These are phyloP conservation scores for Malurus elegans DNA, from an alignment of 2,113 vertebrate genomes.

Conservation along the genomic window DNA sequence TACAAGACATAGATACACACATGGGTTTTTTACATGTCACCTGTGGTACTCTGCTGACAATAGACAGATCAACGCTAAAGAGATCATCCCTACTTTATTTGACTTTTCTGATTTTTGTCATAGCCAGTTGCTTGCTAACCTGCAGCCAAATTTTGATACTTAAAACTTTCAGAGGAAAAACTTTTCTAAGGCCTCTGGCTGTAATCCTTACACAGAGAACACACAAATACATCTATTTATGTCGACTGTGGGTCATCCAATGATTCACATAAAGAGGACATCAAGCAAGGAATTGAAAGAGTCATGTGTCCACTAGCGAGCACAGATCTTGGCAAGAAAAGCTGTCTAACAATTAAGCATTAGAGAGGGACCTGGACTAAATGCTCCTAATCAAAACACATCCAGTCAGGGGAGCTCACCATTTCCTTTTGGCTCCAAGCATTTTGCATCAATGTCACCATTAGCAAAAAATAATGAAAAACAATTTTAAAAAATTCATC, in stretches of 20 bases:
- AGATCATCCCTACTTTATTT: not conserved
- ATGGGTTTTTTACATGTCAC: not conserved
- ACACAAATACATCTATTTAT: not conserved
- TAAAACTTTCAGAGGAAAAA: not conserved
- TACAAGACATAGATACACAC: not conserved
- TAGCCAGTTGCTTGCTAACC: not conserved
- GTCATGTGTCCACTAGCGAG: not conserved
- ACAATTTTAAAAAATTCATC: not conserved
- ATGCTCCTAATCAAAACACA: not conserved
- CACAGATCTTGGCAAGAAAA: not conserved
- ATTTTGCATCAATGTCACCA: not conserved
- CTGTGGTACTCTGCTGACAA: not conserved
- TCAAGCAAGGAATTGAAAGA: not conserved
- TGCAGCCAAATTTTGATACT: not conserved
- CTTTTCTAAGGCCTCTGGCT: not conserved
- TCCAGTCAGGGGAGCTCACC: not conserved
- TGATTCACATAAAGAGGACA: not conserved
- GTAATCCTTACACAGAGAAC: not conserved
- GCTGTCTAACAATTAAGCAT: not conserved
- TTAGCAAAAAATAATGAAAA: not conserved
- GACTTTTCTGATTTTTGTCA: not conserved
- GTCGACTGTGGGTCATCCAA: not conserved
- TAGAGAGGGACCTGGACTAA: not conserved
- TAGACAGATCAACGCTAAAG: not conserved
- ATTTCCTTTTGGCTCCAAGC: not conserved